These are phyloP conservation scores for Ormyrus rosae DNA, from an alignment of 2,888 invertebrate genomes.

Conservation along the genomic window DNA sequence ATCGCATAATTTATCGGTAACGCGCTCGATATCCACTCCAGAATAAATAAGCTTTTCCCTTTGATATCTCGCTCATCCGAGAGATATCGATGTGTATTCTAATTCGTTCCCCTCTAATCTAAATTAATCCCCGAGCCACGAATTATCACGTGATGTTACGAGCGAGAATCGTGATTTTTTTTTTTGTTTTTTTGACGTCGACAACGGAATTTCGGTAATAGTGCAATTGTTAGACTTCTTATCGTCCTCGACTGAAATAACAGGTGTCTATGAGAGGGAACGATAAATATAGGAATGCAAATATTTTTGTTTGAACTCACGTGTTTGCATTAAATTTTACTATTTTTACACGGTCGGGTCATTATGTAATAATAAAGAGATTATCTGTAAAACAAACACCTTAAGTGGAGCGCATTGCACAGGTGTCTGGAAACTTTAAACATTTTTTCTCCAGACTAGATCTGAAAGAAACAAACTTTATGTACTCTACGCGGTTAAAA, in stretches of 20 bases:
- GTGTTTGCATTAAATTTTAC: too few relatives aligned
- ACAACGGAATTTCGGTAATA: conserved; percentile 2
- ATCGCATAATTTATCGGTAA: conserved; percentile 45
- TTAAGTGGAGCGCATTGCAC: too few relatives aligned
- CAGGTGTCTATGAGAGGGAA: too few relatives aligned
- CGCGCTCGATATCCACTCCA: background rate
- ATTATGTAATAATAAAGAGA: too few relatives aligned
- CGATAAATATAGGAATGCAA: too few relatives aligned
- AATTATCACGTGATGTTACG: conserved; percentile 5
- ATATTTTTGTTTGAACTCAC: too few relatives aligned
- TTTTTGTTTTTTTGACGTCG: background rate
- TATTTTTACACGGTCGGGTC: too few relatives aligned
- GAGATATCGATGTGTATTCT: conserved; percentile 1
- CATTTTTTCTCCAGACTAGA: too few relatives aligned
- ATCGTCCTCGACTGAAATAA: background rate
- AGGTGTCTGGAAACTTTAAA: too few relatives aligned
- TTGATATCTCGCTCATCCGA: conserved; percentile 10
- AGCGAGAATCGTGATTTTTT: background rate
- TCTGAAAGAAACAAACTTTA: too few relatives aligned
- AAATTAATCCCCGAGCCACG: background rate
- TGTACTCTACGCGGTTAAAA: too few relatives aligned
- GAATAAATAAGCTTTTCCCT: conserved; percentile 24
- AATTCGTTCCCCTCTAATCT: conserved; percentile 9
- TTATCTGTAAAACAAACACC: too few relatives aligned
- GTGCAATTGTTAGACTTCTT: background rate